Conservation (phyloP, 2,888 invertebrate genomes). For the Reticulitermes lucifugus region DNA sequence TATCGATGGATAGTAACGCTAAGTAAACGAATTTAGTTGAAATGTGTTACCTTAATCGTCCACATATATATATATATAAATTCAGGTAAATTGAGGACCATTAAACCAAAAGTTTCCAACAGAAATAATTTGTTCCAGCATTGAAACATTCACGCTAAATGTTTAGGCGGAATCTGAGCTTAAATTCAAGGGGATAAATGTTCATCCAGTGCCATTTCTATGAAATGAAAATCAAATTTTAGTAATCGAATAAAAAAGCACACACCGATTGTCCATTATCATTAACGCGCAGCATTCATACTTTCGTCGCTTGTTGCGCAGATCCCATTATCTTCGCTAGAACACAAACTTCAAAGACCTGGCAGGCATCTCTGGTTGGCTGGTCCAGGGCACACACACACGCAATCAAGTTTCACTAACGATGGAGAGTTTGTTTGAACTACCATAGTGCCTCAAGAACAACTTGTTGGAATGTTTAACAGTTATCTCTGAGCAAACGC, state of each 20-base stretch:
- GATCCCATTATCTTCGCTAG: neutral
- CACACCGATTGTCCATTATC: neutral
- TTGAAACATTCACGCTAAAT: too few species aligned
- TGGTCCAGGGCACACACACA: neutral
- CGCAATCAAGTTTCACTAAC: neutral
- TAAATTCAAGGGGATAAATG: too few species aligned
- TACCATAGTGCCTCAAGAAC: neutral
- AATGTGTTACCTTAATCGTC: too few species aligned
- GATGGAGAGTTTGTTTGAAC: neutral
- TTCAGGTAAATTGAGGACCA: too few species aligned
- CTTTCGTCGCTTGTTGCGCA: neutral
- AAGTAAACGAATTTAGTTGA: too few species aligned
- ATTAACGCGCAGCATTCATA: neutral
- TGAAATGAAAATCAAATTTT: neutral
- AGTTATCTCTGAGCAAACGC: neutral
- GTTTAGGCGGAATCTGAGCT: too few species aligned
- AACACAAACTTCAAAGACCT: conserved; percentile 1
- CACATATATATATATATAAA: too few species aligned
- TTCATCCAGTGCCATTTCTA: too few species aligned
- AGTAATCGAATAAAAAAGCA: neutral
- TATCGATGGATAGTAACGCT: too few species aligned
- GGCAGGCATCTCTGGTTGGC: neutral
- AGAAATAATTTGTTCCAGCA: too few species aligned
- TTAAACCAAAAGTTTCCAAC: too few species aligned
- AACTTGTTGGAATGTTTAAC: conserved; percentile 9